Evolutionary conservation across 2,113 vertebrate genomes (phyloP), one percentile per base, ranked within the genome.

Genomic region (Cacatua alba): DNA sequence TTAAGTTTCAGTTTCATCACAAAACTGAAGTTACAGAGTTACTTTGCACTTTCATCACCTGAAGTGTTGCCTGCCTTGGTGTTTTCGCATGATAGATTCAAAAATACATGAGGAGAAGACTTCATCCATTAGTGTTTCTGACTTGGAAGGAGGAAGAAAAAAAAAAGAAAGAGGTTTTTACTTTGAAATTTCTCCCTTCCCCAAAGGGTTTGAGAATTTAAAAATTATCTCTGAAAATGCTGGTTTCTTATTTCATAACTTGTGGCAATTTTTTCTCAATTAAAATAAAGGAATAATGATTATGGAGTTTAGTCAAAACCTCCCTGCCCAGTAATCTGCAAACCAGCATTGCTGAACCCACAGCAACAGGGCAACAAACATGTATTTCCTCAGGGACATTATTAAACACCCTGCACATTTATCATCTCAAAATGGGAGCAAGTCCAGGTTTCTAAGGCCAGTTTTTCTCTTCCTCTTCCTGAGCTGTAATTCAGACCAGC

Each of bases 401-500:
- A 64, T 94, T 96, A 97, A 90, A 62, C 68, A 93, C 59, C 62
- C 91, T 91, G 89, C 81, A 85, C 93, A 93, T 95, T 91, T 94
- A 88, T 91, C 52, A 62, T 57, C 77, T 62, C 74, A 81, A 4
- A 96, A 85, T 68, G 60, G 92, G 95, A 94, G 82, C n/a, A 17
- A 57, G 19, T 90, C 95, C 96, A 96, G 86, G 31, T 95, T 96
- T 92, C 71, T 80, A 83, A 94, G 53, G 53, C 75, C 55, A 70
- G 79, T 92, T 96, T 92, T 74, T 68, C 93, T 91, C 39, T 92
- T 75, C 92, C 86, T 94, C 63, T 94, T 92, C 86, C 86, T 82
- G 94, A 96, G 92, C 85, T 91, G 65, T 86, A 75, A 95, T 89
- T 96, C 95, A 96, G 90, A 96, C 68, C 67, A 95, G 78, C 67